Evolutionary conservation across 2,888 invertebrate genomes (phyloP).

Genomic region (Ceramica pisi): DNA sequence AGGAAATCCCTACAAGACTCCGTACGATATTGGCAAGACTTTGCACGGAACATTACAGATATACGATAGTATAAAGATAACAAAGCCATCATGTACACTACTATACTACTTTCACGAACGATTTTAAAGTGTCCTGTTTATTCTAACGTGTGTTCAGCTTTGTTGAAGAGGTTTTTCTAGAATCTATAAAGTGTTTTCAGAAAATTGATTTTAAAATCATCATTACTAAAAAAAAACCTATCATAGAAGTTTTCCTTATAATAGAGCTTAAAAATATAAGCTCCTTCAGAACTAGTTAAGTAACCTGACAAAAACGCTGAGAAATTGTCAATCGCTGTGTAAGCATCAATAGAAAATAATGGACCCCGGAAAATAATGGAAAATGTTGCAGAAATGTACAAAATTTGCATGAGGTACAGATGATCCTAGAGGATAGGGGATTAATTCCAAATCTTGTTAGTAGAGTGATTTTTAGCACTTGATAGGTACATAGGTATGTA

Average conservation of each 20-base stretch:
- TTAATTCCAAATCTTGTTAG: not conserved
- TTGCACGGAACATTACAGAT: slow-evolving; percentile 60
- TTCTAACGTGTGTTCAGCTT: slow-evolving; percentile 36
- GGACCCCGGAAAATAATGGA: not conserved
- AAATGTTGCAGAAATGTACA: slow-evolving; percentile 5
- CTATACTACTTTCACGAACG: slow-evolving; percentile 65
- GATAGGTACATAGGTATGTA: not conserved
- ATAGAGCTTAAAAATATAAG: not conserved
- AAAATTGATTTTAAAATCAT: not conserved
- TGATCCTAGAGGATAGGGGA: no score
- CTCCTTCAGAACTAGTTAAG: not conserved
- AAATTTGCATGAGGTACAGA: not conserved
- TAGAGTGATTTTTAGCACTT: not conserved
- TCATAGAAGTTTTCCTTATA: not conserved
- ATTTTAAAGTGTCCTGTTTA: slow-evolving; percentile 69
- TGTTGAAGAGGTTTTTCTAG: not conserved
- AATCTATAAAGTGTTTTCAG: not conserved
- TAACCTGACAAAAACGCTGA: not conserved
- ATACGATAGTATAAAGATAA: slow-evolving; percentile 64
- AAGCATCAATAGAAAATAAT: not conserved
- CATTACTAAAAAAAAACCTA: not conserved
- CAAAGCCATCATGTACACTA: slow-evolving; percentile 63
- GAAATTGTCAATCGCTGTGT: not conserved
- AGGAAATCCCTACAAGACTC: slow-evolving; percentile 77
- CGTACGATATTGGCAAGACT: slow-evolving; percentile 71